Base-by-base conservation (phyloP, 2,888 invertebrate species). In the Cerceris ruficornis region DNA sequence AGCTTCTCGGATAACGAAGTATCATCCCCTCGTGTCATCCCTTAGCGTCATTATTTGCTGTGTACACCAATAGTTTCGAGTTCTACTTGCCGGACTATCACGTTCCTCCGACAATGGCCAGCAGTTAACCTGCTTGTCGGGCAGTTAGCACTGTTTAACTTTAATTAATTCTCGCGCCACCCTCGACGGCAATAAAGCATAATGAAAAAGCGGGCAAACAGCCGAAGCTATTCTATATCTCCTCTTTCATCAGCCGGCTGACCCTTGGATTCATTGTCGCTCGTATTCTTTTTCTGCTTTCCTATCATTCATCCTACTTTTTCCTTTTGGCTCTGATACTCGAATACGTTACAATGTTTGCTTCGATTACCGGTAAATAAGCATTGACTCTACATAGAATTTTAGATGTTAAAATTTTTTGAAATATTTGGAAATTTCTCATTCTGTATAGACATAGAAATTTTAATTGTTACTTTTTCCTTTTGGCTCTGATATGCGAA, bases 141-240 rank as follows among this genome's bases (percentile, higher is more conserved):
- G 83, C 87, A 86, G 88, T 90, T 89, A 87, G 80, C 67, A 64
- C 75, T 89, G 89, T 90, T 89, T 90, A 87, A 88, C 88, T 90
- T 90, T 90, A 88, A 90, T 90, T 89, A 90, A 88, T 89, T 81
- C 81, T 75, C 74, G 70, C 86, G 49, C 83, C 28, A 28, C 80
- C 83, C 55, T 69, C 69, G 50, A 62, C 41, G 74, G 80, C 82
- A 82, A 86, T 90, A 88, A 90, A 88, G 83, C 69, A 74, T 87
- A 84, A 89, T 89, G 89, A 89, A 90, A 88, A 85, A 82, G 79
- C 80, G 82, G 76, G 75, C 82, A 90, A 90, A 90, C 87, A 88
- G 59, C 17, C 46, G 67, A 46, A 15, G 69, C 62, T 70, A 66
- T 60, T 76, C 74, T 62, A 70, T 61, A 57, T 46, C 49, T 46